A percentile compares a stretch with the other conserved stretches of the same genome.
Evolutionary conservation across 2,113 vertebrate genomes (phyloP).

Genomic region (Scatophagus argus): DNA sequence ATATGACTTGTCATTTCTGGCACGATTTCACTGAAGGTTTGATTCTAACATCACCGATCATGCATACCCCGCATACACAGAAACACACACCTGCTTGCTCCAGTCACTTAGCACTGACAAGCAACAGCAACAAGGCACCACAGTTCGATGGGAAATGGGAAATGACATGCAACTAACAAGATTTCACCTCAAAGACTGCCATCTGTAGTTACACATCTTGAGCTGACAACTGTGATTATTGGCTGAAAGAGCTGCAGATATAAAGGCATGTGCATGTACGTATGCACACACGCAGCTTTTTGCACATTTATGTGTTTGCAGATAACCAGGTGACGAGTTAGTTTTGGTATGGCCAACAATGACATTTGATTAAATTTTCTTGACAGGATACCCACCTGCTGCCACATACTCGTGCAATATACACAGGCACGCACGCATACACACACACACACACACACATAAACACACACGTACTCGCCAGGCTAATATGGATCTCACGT

Average conservation of each 20-base stretch:
- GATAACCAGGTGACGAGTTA: not conserved
- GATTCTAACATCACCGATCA: constrained; percentile 29
- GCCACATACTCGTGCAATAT: too few relatives aligned
- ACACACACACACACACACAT: not conserved
- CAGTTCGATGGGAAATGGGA: constrained; percentile 15
- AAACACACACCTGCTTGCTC: constrained; percentile 10
- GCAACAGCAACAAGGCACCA: constrained; percentile 36
- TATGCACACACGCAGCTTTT: not conserved
- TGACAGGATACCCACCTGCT: constrained; percentile 49
- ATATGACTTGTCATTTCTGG: constrained; percentile 47
- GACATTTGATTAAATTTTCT: constrained; percentile 11
- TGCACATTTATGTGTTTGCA: not conserved
- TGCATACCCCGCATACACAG: not conserved
- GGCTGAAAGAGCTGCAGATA: constrained; percentile 20
- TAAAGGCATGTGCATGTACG: not conserved
- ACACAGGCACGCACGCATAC: too few relatives aligned
- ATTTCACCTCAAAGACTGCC: constrained; percentile 44
- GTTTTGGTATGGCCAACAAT: not conserved
- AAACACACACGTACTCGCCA: not conserved
- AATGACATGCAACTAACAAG: constrained; percentile 49
- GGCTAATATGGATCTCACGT: constrained; percentile 19
- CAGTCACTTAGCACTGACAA: constrained; percentile 21
- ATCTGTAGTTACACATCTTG: constrained; percentile 33
- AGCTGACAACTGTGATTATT: constrained; percentile 32
- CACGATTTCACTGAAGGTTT: constrained; percentile 38